Base-by-base conservation (phyloP, 2,888 invertebrate species). In the Protodeltote pygarga region DNA sequence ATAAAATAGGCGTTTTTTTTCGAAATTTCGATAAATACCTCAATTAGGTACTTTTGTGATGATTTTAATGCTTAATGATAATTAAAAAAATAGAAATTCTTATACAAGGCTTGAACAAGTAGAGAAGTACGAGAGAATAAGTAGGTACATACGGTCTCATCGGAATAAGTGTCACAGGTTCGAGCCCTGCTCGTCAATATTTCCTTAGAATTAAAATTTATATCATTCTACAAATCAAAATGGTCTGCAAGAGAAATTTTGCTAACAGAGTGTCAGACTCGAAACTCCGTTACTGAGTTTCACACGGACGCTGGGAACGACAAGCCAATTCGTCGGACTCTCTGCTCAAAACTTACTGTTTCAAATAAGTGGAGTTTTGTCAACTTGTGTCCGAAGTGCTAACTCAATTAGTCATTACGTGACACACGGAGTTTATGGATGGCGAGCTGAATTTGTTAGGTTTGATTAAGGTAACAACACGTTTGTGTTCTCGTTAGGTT, bases 251-350 rank as follows among this genome's bases (percentile, higher is more conserved):
- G 59, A 57, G 45, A 52, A 67, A 53, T 70, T 71, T 62, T 59
- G 65, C 67, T 61, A 68, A 62, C 72, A 65, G 40, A 48, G 50
- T 58, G 53, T 52, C 54, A 45, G 34, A 49, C 37, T 45, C 39
- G n/a, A 40, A 62, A 65, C 62, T 65, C 27, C 31, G 46, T 62
- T 58, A 62, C 21, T 0, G 37, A 59, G 60, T 62, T 54, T 19
- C 64, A 63, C 46, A 58, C 59, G 9, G 52, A 8, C 25, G 4
- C 10, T 1, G 3, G 4, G 5, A 10, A 16, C 29, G 16, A 19
- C 28, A 16, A 35, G 39, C 53, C 32, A 47, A 52, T 52, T 47
- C 38, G 32, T 25, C 33, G 42, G 40, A 9, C 21, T 8, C 24
- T n/a, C 39, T 27, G 35, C 32, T 6, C 19, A 14, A 44, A 31